Base-by-base conservation (phyloP, 2,113 vertebrate species). In the Hydrolagus affinis region DNA sequence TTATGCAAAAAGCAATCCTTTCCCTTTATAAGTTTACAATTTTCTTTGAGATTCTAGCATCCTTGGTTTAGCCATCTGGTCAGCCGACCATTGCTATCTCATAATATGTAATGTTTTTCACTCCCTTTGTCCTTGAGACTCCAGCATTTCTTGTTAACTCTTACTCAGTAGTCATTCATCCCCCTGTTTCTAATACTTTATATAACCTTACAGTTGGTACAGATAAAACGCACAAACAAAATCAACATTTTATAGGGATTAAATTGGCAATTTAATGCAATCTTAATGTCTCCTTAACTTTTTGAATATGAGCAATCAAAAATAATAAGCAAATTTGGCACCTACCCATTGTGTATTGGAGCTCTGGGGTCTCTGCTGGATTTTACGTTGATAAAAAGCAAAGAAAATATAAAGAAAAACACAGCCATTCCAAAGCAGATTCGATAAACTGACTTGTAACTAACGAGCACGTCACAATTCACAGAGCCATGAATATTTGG, bases 371-470 rank as follows among this genome's bases (percentile, higher is more conserved):
- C 97, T 23, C 90, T 94, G 88, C 95, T 98, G 14, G 93, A 96
- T 92, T 95, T 98, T 80, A 97, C 94, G 86, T 95, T 94, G 83
- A 97, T 88, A 92, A 94, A 96, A 11, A 96, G 89, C 86, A 98
- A 32, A 83, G 89, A 91, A 70, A 98, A 92, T 0, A 88, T 77
- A 87, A 96, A 90, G 91, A 97, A 99, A 91, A 96, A 97, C 87
- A 96, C 44, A 0, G 95, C 94, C 94, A 99, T 93, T 87, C 94
- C 95, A 86, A 98, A 99, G 91, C 92, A 95, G 88, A 99, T 87
- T 0, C 96, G 95, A 88, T 99, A 99, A 17, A 98, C 96, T 4
- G 97, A 97, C 89, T 96, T 95, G 89, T 95, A 99, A 4, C 97
- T 95, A 32, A 97, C 95, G 68, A 97, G 93, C 70, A 95, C 93